Evolutionary conservation across 1,140 invertebrate species (phyloP).

Genomic region (Littorina saxatilis): DNA sequence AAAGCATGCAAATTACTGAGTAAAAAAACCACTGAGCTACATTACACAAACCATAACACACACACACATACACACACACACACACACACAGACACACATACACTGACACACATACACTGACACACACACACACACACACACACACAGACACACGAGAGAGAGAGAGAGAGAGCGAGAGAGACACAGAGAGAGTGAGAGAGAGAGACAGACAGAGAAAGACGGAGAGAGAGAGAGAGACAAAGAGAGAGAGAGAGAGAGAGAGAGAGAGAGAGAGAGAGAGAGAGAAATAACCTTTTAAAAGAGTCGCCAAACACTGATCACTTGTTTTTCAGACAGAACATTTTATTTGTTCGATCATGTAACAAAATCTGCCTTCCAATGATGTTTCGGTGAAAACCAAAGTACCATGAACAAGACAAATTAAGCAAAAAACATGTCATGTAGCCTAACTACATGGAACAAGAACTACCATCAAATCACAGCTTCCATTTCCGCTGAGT

Average conservation of each 20-base stretch:
- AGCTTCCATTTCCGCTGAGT: too few species aligned
- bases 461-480: too few species aligned
- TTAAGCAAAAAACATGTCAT: constrained; percentile 86
- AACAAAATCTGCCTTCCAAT: too few species aligned
- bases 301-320: background rate
- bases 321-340: constrained; percentile 86
- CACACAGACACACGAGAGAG: too few species aligned
- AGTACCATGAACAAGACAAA: constrained; percentile 86
- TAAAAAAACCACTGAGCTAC: too few species aligned
- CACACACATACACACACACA: background rate
- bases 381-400: too few species aligned
- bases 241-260: background rate
- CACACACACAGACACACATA: background rate
- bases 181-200: background rate
- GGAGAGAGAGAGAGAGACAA: background rate
- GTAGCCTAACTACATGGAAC: too few species aligned
- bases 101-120: background rate
- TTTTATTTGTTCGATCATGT: too few species aligned
- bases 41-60: background rate
- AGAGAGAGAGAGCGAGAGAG: too few species aligned
- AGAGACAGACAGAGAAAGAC: background rate
- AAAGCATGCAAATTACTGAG: too few species aligned
- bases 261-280: background rate
- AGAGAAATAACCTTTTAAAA: background rate
- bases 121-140: background rate